Evolutionary conservation across 2,113 vertebrate genomes (phyloP), one percentile per base, ranked within the genome.

Genomic region (Gymnorhina tibicen): DNA sequence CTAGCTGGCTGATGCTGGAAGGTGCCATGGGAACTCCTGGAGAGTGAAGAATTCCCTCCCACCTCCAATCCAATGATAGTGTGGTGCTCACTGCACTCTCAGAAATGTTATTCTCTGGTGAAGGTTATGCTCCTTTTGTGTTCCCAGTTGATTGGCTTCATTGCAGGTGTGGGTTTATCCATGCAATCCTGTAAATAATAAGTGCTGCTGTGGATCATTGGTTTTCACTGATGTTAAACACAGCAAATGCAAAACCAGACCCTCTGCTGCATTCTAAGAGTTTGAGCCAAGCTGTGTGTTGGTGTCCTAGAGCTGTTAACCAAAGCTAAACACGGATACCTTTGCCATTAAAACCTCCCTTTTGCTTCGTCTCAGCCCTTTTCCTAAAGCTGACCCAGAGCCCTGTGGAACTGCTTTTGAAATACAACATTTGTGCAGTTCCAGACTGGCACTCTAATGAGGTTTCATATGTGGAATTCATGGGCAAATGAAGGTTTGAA

Each of bases 31-130:
- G 5, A 72, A 1, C 72, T 62, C 67, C 68, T 41, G 68, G 41
- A 0, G 1, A 20, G 35, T 2, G 46, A 22, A 33, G 46, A 24
- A 2, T 55, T 87, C 66, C 73, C 64, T 69, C 1, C 72, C 30
- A 0, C 14, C 11, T 32, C 52, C 44, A 7, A 6, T 37, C 26
- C 68, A 55, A 0, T 14, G 74, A 2, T 12, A 16, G 6, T 39
- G 46, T 20, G 30, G 8, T 73, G 60, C 22, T 78, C 55, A 7
- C 20, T 50, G 79, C 85, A 27, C n/a, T 26, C 44, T 8, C 30
- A 46, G 55, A 9, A 18, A 15, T 7, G 4, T 35, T 4, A 0
- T n/a, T 56, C 30, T 64, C 49, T 49, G 63, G 1, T 69, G 59
- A 32, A 42, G 67, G 10, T 52, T 18, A 0, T 26, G 16, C 73